phyloP scores from a whole-genome alignment of 1,140 invertebrate genomes.

The Proctacanthus coquilletti region DNA sequence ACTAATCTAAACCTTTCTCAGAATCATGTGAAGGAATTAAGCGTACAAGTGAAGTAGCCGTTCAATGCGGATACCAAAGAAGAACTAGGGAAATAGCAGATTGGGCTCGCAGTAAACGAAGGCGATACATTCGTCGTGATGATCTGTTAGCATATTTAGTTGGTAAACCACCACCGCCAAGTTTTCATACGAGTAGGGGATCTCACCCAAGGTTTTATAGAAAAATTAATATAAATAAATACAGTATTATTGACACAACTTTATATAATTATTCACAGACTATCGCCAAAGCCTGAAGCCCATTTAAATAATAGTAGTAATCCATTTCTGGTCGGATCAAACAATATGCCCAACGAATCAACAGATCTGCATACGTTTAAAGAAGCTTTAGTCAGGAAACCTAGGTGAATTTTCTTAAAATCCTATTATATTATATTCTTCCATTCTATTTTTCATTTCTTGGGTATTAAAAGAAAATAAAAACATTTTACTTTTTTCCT shows the following conservation, averaged over 20 bases:
- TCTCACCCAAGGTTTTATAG: too few species aligned
- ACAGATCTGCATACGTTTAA: constrained; percentile 55
- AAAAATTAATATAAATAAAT: too few species aligned
- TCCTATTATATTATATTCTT: neutral
- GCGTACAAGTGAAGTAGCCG: constrained; percentile 49
- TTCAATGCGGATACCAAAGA: constrained; percentile 56
- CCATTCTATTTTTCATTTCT: neutral
- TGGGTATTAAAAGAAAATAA: constrained; percentile 14
- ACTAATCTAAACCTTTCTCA: constrained; percentile 22
- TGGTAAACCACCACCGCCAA: constrained; percentile 48
- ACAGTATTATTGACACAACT: neutral
- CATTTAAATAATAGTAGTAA: neutral
- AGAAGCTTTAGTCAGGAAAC: constrained; percentile 52
- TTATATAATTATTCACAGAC: constrained; percentile 4
- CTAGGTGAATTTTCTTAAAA: constrained; percentile 26
- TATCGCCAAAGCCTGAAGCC: constrained; percentile 20
- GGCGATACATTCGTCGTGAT: constrained; percentile 52
- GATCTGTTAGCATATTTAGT: constrained; percentile 65
- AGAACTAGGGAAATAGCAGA: constrained; percentile 59
- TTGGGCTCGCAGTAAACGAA: constrained; percentile 57
- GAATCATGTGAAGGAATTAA: constrained; percentile 58
- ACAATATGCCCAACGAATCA: constrained; percentile 28
- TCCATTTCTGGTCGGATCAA: constrained; percentile 11
- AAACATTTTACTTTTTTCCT: constrained; percentile 18
- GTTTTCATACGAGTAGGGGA: constrained; percentile 1